A percentile compares a stretch with the other conserved stretches of the same genome.
phyloP scores from a whole-genome alignment of 2,888 invertebrate species.

The Lottia scabra region DNA sequence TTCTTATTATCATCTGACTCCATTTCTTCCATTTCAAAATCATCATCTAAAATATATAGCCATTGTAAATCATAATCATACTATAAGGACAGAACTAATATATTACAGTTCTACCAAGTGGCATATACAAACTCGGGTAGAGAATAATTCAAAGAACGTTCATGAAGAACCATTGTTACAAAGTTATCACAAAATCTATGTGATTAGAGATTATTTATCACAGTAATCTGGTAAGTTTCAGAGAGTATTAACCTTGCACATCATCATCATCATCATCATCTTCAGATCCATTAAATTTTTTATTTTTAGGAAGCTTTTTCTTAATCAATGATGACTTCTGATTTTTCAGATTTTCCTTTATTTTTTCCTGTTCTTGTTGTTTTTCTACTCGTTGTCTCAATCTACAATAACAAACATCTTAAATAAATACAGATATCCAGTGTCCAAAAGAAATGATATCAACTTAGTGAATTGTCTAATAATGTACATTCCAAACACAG shows the following conservation, averaged over 20 bases:
- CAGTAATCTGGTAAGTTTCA: too few species aligned
- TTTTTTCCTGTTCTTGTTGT: constrained; percentile 18
- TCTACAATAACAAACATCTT: constrained; percentile 9
- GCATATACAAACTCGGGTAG: too few species aligned
- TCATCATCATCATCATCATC: constrained; percentile 9
- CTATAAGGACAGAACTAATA: too few species aligned
- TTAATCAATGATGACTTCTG: constrained; percentile 19
- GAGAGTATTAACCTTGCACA: background rate
- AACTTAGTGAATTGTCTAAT: too few species aligned
- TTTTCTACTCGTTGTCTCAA: constrained; percentile 22
- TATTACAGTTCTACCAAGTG: too few species aligned
- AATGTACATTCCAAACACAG: too few species aligned
- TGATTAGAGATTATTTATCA: too few species aligned
- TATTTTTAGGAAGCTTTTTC: constrained; percentile 18
- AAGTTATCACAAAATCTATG: too few species aligned
- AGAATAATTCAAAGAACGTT: too few species aligned
- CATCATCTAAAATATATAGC: background rate
- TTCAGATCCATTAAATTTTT: constrained; percentile 12
- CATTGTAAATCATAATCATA: background rate
- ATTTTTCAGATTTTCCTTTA: constrained; percentile 14
- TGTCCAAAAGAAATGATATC: too few species aligned
- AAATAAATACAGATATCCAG: too few species aligned
- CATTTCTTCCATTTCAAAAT: constrained; percentile 4
- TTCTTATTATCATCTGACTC: background rate
- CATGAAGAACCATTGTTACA: too few species aligned